A percentile compares a stretch with the other conserved stretches of the same genome.
These are phyloP conservation scores for Phlogophora meticulosa DNA, from an alignment of 2,888 invertebrate genomes.

Conservation along the genomic window DNA sequence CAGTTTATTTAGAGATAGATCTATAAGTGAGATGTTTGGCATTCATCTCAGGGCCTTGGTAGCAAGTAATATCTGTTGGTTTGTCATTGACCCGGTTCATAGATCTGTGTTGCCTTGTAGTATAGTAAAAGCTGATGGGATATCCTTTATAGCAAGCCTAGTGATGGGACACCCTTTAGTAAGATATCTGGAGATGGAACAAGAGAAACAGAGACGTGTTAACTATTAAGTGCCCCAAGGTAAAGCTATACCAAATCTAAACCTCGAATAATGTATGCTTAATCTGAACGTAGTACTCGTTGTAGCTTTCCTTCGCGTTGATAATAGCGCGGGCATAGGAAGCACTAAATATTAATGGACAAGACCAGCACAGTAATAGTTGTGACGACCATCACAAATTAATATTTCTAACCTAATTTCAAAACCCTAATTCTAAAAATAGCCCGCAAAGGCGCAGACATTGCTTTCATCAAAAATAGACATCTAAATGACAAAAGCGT, in stretches of 20 bases:
- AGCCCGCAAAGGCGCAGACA: not conserved
- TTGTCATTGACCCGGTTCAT: conserved; percentile 47
- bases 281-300: too few species aligned
- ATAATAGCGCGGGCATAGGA: too few species aligned
- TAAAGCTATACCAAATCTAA: too few species aligned
- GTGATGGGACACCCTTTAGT: not conserved
- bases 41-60: conserved; percentile 32
- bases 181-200: not conserved
- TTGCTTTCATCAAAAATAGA: not conserved
- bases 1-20: conserved; percentile 41
- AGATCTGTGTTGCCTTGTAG: conserved; percentile 20
- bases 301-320: too few species aligned
- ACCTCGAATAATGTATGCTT: too few species aligned
- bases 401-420: too few species aligned
- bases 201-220: too few species aligned
- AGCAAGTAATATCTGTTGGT: conserved; percentile 16
- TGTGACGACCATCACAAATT: too few species aligned
- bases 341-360: too few species aligned
- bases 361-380: too few species aligned
- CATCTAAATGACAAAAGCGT: not conserved
- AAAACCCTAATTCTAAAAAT: too few species aligned
- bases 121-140: conserved; percentile 3
- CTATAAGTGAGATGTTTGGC: conserved; percentile 34
- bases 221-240: too few species aligned
- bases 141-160: not conserved